A percentile compares a stretch with the other conserved stretches of the same genome.
These are phyloP conservation scores for Columba janthina DNA, from an alignment of 2,113 vertebrate genomes.

Conservation along the genomic window DNA sequence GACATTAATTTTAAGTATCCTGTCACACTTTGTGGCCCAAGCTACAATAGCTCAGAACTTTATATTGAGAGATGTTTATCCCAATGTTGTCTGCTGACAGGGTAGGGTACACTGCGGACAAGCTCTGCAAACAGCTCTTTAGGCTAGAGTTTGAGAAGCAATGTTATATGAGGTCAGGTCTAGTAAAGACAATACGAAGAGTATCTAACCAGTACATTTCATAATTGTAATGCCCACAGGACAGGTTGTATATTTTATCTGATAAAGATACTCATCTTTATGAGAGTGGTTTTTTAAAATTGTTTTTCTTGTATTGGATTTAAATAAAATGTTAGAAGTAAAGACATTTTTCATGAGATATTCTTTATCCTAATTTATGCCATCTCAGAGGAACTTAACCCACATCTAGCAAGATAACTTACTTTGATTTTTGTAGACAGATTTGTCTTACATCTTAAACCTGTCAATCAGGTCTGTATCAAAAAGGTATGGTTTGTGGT, in stretches of 20 bases:
- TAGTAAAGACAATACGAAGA: neutral
- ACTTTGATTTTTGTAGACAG: neutral
- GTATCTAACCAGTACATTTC: neutral
- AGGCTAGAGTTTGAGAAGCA: neutral
- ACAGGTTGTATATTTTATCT: neutral
- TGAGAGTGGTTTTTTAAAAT: neutral
- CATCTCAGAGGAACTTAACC: neutral
- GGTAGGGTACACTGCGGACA: fast-evolving
- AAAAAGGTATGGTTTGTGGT: neutral
- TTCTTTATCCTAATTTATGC: neutral
- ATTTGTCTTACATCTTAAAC: neutral
- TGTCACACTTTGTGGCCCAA: neutral
- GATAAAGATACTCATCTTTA: neutral
- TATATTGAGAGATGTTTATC: neutral
- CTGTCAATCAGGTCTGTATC: neutral
- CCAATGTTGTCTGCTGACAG: neutral
- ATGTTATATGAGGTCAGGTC: neutral
- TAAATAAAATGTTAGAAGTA: neutral
- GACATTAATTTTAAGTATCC: neutral
- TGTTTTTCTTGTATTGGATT: neutral
- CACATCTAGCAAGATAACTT: neutral
- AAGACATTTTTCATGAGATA: neutral
- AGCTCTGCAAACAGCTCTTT: neutral
- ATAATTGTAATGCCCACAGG: neutral
- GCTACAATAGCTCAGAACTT: neutral